Base-by-base conservation (phyloP, 2,888 invertebrate genomes). In the Tillus elongatus region DNA sequence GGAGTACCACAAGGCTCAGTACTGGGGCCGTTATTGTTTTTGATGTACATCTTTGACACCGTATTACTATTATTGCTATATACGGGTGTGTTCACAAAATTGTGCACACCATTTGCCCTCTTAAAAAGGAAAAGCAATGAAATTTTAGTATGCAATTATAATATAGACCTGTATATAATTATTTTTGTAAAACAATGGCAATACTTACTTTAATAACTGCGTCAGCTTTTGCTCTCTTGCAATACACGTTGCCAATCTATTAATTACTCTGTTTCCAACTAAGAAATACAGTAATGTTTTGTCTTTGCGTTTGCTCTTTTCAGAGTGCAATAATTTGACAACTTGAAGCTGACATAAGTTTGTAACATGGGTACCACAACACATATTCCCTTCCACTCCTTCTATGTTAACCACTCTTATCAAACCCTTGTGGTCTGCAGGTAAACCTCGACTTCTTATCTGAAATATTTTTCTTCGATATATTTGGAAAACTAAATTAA, bases 361-460 rank as follows among this genome's bases (percentile, higher is more conserved):
- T 3, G 73, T 69, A 1, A 90, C 86, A 57, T 90, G 90, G 0
- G 90, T 90, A 1, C 90, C 90, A 63, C 90, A 90, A 57, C 90
- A 91, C 75, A 88, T 79, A 53, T 86, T 86, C 40, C 76, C 74
- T 47, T 90, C 89, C 30, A 88, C 64, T 12, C 76, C 76, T 19
- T 79, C 77, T 40, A 90, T 90, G 35, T 75, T 73, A 19, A 91
- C 75, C 2, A 90, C 77, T 35, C 90, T 69, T 9, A 88, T 79
- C 13, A 78, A 74, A 0, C 84, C 84, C 47, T 72, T 73, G 48
- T 85, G 83, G 58, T 89, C 88, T 40, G 79, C 81, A 0, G 90
- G 89, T 14, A 90, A 62, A 0, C 85, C 86, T 47, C 83, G 66
- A 1, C 77, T 77, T 44, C 53, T 53, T 43, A 19, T n/a, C 24